Evolutionary conservation across 1,140 invertebrate species (phyloP).

Genomic region (Schlechtendalia chinensis): DNA sequence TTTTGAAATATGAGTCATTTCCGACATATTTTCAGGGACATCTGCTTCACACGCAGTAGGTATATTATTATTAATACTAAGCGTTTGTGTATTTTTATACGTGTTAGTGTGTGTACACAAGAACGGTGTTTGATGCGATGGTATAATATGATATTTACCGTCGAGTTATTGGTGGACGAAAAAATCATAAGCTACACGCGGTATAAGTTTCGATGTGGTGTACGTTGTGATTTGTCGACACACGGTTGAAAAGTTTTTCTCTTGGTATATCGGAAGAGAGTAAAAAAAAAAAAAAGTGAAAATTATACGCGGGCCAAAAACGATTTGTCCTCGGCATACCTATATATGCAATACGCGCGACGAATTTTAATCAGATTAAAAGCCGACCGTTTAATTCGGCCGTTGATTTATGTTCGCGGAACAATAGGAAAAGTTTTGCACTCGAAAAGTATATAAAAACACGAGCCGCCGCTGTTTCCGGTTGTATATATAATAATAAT

Average conservation of each 20-base stretch:
- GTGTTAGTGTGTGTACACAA: not conserved
- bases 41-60: not conserved
- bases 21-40: slow-evolving; percentile 44
- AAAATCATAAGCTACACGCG: not conserved
- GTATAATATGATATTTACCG: not conserved
- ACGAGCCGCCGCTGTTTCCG: not conserved
- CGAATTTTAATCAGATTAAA: slow-evolving; percentile 48
- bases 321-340: slow-evolving; percentile 13
- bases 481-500: not conserved
- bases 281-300: slow-evolving; percentile 14
- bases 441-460: slow-evolving; percentile 6
- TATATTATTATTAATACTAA: slow-evolving; percentile 12
- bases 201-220: not conserved
- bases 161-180: not conserved
- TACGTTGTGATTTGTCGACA: slow-evolving; percentile 19
- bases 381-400: slow-evolving; percentile 37
- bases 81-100: not conserved
- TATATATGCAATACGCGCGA: not conserved
- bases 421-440: slow-evolving; percentile 21
- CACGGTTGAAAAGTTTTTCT: slow-evolving; percentile 19
- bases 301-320: slow-evolving; percentile 34
- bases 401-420: slow-evolving; percentile 37
- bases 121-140: not conserved
- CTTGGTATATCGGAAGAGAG: not conserved
- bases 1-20: slow-evolving; percentile 43